These are phyloP conservation scores for Ctenosaura bakeri DNA, from an alignment of 2,797 vertebrate genomes.

Conservation along the genomic window DNA sequence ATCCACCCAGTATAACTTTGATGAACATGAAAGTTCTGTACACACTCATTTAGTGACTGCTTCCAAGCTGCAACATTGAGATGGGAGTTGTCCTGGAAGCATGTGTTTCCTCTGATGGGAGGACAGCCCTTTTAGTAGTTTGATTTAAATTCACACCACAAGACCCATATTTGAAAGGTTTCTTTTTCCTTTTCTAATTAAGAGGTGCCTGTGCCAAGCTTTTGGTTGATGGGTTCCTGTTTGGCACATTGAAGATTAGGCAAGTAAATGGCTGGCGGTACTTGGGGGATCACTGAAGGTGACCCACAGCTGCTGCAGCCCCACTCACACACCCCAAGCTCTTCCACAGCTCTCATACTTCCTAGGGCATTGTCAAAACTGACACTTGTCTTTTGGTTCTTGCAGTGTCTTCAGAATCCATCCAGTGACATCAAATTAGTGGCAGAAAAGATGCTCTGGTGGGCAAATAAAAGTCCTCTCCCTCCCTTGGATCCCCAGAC, in stretches of 20 bases:
- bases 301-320: not conserved
- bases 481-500: conserved; percentile 87
- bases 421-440: conserved; percentile 97
- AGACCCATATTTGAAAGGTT: no score
- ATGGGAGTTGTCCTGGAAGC: not conserved
- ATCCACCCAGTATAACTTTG: not conserved
- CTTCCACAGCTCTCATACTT: not conserved
- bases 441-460: conserved; percentile 96
- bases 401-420: conserved; percentile 92
- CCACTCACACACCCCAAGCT: not conserved
- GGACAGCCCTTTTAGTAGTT: not conserved
- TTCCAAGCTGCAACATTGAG: not conserved
- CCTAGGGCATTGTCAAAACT: not conserved
- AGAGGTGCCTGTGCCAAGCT: not conserved
- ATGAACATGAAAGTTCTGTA: not conserved
- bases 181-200: not conserved
- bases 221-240: not conserved
- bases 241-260: no score
- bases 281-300: not conserved
- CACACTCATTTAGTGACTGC: not conserved
- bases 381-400: conserved; percentile 11
- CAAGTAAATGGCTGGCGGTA: not conserved
- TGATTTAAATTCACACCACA: not conserved
- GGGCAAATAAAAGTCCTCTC: conserved; percentile 90
- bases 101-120: not conserved